Conservation (phyloP, 2,113 vertebrate species). For the Tretioscincus oriximinensis region DNA sequence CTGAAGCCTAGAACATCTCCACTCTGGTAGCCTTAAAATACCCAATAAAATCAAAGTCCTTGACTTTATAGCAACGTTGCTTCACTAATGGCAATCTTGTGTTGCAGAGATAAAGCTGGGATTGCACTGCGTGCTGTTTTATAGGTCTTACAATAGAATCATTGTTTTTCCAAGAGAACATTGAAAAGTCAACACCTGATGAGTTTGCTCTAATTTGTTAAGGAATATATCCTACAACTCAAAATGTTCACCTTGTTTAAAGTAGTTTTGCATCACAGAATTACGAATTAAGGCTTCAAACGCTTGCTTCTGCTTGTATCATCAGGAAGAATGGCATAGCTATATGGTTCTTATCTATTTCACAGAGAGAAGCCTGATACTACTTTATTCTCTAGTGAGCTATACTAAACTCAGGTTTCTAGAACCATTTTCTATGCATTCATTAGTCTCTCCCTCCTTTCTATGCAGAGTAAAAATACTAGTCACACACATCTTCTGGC, state of each 20-base stretch:
- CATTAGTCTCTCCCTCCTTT: background rate
- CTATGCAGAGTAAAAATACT: background rate
- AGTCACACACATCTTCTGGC: too few relatives aligned
- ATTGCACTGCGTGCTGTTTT: conserved; percentile 29
- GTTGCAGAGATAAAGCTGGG: conserved; percentile 1
- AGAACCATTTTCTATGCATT: background rate
- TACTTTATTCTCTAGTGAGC: background rate
- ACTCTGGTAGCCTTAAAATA: conserved; percentile 38
- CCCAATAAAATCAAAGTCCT: conserved; percentile 35
- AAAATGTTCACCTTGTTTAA: conserved; percentile 42
- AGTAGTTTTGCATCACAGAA: conserved; percentile 4
- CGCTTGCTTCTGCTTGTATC: conserved; percentile 7
- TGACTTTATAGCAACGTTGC: conserved; percentile 23
- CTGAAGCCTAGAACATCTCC: conserved; percentile 4
- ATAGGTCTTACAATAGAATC: conserved; percentile 1
- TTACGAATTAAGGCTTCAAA: conserved; percentile 13
- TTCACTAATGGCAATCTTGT: conserved; percentile 25
- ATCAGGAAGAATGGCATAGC: background rate
- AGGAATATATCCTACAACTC: conserved; percentile 32
- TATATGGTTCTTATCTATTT: background rate
- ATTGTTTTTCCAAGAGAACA: conserved; percentile 50
- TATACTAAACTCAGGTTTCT: background rate
- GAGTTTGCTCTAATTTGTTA: conserved; percentile 51
- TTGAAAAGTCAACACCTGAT: conserved; percentile 19
- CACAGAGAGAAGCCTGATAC: background rate